Evolutionary conservation across 2,797 vertebrate species (phyloP).

Genomic region (Scyliorhinus canicula): DNA sequence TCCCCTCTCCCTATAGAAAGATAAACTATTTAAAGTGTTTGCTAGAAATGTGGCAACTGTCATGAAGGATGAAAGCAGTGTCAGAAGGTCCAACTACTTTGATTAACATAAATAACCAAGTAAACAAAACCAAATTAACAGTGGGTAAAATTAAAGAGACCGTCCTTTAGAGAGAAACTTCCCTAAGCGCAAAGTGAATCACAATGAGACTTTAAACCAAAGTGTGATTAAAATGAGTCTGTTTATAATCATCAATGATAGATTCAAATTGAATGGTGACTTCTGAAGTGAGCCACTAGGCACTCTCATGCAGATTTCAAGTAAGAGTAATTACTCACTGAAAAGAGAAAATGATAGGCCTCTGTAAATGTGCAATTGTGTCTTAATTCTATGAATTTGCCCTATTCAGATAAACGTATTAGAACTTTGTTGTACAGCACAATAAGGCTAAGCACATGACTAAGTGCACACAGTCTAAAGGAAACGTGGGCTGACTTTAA

Average conservation of each 20-base stretch:
- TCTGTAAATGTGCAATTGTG: not conserved
- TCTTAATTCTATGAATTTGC: not conserved
- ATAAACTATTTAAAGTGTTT: not conserved
- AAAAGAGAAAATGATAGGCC: not conserved
- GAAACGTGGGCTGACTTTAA: not conserved
- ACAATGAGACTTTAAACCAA: no score
- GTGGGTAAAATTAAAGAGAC: no score
- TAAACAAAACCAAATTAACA: no score
- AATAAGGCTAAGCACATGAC: not conserved
- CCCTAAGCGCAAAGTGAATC: no score
- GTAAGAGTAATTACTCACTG: not conserved
- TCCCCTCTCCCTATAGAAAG: not conserved
- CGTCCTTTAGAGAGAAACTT: no score
- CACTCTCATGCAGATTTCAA: not conserved
- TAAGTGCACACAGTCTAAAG: not conserved
- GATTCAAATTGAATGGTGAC: not conserved
- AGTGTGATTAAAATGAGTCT: no score
- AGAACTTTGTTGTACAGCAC: not conserved
- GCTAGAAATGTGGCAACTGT: not conserved
- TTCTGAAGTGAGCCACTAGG: slow-evolving; percentile 21
- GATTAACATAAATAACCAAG: no score
- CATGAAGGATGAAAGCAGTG: not conserved
- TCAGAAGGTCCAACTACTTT: not conserved
- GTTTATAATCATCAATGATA: not conserved
- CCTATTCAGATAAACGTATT: not conserved